Evolutionary conservation across 2,797 vertebrate genomes (phyloP).

Genomic region (Lycodopsis pacificus): DNA sequence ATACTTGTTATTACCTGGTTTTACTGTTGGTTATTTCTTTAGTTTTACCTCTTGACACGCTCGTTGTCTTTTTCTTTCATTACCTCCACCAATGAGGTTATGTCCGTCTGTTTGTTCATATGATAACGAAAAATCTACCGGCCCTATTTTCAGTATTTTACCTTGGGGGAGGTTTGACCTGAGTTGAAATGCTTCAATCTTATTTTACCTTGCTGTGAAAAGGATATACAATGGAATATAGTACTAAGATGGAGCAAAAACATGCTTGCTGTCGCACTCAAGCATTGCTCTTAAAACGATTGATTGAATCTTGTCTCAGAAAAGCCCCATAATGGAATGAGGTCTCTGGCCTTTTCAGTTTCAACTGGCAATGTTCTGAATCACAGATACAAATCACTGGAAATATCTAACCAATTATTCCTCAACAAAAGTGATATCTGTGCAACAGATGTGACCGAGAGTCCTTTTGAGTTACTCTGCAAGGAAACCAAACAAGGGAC

Average conservation of each 20-base stretch:
- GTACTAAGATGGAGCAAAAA: neutral
- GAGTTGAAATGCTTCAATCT: no score
- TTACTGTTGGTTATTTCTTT: neutral
- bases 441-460: conserved; percentile 3
- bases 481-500: neutral
- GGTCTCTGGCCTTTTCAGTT: neutral
- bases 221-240: neutral
- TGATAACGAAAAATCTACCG: no score
- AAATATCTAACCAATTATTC: neutral
- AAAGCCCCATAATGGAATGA: neutral
- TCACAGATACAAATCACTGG: conserved; percentile 6
- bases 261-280: neutral
- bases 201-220: no score
- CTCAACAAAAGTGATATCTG: neutral
- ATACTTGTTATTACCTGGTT: neutral
- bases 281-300: neutral
- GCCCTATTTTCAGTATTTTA: no score
- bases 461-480: neutral
- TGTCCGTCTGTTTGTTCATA: neutral
- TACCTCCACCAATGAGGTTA: neutral
- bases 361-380: neutral
- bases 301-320: conserved; percentile 11
- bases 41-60: neutral
- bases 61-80: neutral
- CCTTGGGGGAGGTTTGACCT: no score